These are phyloP conservation scores for Entomobrya multifasciata DNA, from an alignment of 2,888 invertebrate genomes.

Conservation along the genomic window DNA sequence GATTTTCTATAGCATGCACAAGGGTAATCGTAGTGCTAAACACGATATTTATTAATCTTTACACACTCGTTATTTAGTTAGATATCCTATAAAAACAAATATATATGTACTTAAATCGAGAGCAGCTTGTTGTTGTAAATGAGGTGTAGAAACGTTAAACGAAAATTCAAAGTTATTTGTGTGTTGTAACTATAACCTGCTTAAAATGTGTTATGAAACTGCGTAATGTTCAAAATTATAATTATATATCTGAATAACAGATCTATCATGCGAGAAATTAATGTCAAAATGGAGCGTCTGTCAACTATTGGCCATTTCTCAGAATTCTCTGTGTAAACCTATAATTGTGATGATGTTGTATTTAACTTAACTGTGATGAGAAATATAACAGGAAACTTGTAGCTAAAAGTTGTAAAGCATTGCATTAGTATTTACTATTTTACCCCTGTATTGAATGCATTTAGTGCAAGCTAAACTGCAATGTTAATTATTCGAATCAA, in stretches of 20 bases:
- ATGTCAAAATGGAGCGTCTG: not conserved
- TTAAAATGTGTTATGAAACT: not conserved
- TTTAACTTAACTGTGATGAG: slow-evolving; percentile 70
- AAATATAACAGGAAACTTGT: slow-evolving; percentile 36
- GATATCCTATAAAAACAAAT: not conserved
- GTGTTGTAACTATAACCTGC: not conserved
- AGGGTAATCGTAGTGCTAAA: too few species aligned
- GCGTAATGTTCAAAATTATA: not conserved
- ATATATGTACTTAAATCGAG: not conserved
- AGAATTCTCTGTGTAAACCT: slow-evolving; percentile 32
- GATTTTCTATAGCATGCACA: not conserved
- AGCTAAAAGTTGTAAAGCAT: not conserved
- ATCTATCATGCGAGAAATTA: not conserved
- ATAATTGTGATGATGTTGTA: slow-evolving; percentile 69
- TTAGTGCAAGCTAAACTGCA: not conserved
- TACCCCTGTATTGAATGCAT: not conserved
- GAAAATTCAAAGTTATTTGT: not conserved
- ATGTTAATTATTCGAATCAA: slow-evolving; percentile 2
- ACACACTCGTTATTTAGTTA: slow-evolving; percentile 19
- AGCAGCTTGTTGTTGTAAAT: not conserved
- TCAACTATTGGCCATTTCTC: slow-evolving; percentile 26
- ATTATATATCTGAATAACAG: slow-evolving; percentile 3
- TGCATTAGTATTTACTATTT: not conserved
- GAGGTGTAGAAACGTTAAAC: not conserved
- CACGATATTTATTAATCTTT: slow-evolving; percentile 8